Evolutionary conservation across 2,113 vertebrate genomes (phyloP), one percentile per base, ranked within the genome.

Genomic region (Meriones unguiculatus): DNA sequence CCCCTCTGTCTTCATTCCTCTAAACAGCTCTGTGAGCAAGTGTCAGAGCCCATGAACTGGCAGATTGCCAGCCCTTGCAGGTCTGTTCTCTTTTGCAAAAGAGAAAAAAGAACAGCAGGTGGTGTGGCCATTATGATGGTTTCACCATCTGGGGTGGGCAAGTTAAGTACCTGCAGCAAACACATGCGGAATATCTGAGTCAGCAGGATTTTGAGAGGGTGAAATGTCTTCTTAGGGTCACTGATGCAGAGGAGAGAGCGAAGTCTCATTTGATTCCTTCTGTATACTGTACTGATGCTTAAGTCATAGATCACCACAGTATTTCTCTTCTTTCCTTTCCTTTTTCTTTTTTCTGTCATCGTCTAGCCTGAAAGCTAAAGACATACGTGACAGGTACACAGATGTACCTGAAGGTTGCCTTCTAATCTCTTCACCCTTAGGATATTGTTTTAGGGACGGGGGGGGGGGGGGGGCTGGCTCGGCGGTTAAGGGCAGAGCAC

Each of bases 111-210:
- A 59, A 28, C 3, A 59, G 52, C 87, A 59, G 50, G 59, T 67
- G 14, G 11, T 77, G 24, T 41, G 28, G 78, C 50, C 80, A 57
- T 24, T 50, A n/a, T 69, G 69, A 38, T 80, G 75, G 28, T 46
- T 89, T n/a, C 32, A 11, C 73, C 73, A 28, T 80, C 35, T 52
- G 32, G 22, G 12, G 59, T 87, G n/a, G 88, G 12, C 30, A 64
- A 72, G 50, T 70, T 28, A 91, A 73, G 69, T 32, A 77, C 90
- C n/a, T 91, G 50, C 96, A 91, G 75, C 65, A 14, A 82, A 50
- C 90, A 80, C 7, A 72, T 62, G 57, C 73, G 25, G 3, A 24
- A 2, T 54, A 85, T 38, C 30, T 70, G 70, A 91, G 59, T 80
- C 11, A 50, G 62, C n/a, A 93, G 38, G 17, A 86, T 92, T 92